These are phyloP conservation scores for Vultur gryphus DNA, from an alignment of 2,797 vertebrate genomes.

Conservation along the genomic window DNA sequence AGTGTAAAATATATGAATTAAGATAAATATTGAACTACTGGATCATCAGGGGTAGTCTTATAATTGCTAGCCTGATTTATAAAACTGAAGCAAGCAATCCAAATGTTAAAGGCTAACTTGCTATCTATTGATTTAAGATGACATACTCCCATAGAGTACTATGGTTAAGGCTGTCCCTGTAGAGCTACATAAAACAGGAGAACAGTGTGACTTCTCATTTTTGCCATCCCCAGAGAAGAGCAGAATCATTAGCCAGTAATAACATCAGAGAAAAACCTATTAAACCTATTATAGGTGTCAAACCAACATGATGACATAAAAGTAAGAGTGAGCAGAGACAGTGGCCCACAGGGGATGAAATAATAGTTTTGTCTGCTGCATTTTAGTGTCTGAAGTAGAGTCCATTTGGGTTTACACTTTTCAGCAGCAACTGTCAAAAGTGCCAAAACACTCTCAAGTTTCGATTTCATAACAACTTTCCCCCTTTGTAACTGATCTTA, in stretches of 20 bases:
- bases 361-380: conserved; percentile 51
- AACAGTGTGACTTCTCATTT: conserved; percentile 43
- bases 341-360: conserved; percentile 15
- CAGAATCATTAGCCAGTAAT: conserved; percentile 55
- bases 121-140: conserved; percentile 42
- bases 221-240: conserved; percentile 23
- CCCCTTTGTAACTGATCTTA: conserved; percentile 54
- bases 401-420: conserved; percentile 34
- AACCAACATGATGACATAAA: conserved; percentile 45
- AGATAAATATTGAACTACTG: not conserved
- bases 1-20: not conserved
- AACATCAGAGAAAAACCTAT: conserved; percentile 42
- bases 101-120: conserved; percentile 45
- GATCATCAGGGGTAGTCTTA: not conserved
- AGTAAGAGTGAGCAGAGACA: not conserved
- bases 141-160: not conserved
- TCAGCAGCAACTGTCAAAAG: conserved; percentile 29
- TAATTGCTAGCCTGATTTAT: conserved; percentile 24
- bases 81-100: conserved; percentile 7
- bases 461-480: conserved; percentile 32
- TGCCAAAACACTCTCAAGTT: conserved; percentile 36
- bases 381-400: conserved; percentile 20
- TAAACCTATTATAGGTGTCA: conserved; percentile 47
- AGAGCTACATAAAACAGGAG: conserved; percentile 12
- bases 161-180: not conserved